Evolutionary conservation across 2,113 vertebrate genomes (phyloP).

Genomic region (Crotalus helleri): DNA sequence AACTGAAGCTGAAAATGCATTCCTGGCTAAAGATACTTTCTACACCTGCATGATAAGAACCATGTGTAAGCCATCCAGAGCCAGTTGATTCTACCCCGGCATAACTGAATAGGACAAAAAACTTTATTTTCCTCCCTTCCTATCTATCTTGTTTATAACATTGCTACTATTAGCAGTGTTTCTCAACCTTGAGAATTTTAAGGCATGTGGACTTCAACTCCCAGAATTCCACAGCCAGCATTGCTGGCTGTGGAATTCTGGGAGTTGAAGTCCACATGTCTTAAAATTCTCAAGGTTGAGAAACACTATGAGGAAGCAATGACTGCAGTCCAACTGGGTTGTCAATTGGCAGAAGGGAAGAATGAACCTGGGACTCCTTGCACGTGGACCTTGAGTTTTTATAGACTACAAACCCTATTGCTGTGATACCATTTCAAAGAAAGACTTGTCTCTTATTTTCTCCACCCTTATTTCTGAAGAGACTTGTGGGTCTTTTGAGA

Average conservation of each 20-base stretch:
- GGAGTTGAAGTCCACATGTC: no score
- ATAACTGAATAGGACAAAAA: background rate
- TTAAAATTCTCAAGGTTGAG: no score
- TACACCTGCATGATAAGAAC: background rate
- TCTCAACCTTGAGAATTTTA: no score
- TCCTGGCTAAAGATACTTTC: background rate
- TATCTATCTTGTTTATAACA: background rate
- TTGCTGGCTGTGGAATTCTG: no score
- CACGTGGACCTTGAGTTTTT: background rate
- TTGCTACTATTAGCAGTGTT: background rate
- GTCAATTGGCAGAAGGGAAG: background rate
- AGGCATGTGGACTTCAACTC: no score
- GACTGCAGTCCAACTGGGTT: background rate
- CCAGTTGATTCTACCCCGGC: background rate
- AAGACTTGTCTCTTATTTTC: background rate
- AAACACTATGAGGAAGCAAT: background rate
- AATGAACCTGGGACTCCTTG: background rate
- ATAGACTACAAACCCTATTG: background rate
- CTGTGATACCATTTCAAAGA: background rate
- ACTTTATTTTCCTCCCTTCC: background rate
- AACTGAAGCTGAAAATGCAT: background rate
- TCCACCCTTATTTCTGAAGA: background rate
- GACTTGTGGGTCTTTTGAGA: background rate
- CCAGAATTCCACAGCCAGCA: no score
- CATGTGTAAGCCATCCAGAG: background rate